These are phyloP conservation scores for Asobara japonica DNA, from an alignment of 1,140 invertebrate genomes.

Conservation along the genomic window DNA sequence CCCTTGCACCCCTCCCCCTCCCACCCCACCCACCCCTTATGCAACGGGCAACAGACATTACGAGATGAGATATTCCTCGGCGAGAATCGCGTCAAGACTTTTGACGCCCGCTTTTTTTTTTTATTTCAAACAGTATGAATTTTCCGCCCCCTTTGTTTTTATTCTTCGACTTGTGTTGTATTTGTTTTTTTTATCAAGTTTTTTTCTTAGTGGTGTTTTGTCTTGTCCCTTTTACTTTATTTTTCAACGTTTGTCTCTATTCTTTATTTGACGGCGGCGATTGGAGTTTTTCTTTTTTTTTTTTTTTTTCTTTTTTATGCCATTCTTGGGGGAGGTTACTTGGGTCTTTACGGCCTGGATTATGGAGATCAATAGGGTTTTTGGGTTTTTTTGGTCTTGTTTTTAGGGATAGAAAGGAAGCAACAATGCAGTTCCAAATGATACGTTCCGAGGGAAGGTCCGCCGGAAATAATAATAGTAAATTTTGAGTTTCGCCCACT, in stretches of 20 bases:
- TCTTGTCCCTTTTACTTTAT: conserved; percentile 2
- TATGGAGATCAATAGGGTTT: too few species aligned
- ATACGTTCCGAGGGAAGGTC: too few species aligned
- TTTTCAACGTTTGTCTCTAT: conserved; percentile 2
- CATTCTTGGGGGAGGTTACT: background rate
- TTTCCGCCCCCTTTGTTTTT: conserved; percentile 42
- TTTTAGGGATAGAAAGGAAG: too few species aligned
- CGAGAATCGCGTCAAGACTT: conserved; percentile 36
- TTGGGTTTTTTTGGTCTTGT: too few species aligned
- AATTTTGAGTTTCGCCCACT: too few species aligned
- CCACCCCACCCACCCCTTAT: background rate
- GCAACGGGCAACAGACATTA: conserved; percentile 32
- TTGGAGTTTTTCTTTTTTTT: conserved; percentile 1
- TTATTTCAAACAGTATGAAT: conserved; percentile 11
- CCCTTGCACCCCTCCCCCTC: conserved; percentile 11
- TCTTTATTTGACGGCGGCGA: conserved; percentile 23
- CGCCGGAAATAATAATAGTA: too few species aligned
- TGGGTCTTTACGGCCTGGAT: too few species aligned
- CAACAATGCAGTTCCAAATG: too few species aligned
- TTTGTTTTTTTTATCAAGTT: conserved; percentile 18
- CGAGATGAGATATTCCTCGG: conserved; percentile 37
- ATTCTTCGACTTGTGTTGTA: conserved; percentile 9
- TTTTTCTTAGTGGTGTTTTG: conserved; percentile 22
- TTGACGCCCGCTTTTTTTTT: conserved; percentile 41
- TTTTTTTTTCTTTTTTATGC: background rate